Percentiles rank a stretch among this genome's conserved stretches.
These are phyloP conservation scores for Polylopha cassiicola DNA, from an alignment of 2,888 invertebrate genomes.

Conservation along the genomic window DNA sequence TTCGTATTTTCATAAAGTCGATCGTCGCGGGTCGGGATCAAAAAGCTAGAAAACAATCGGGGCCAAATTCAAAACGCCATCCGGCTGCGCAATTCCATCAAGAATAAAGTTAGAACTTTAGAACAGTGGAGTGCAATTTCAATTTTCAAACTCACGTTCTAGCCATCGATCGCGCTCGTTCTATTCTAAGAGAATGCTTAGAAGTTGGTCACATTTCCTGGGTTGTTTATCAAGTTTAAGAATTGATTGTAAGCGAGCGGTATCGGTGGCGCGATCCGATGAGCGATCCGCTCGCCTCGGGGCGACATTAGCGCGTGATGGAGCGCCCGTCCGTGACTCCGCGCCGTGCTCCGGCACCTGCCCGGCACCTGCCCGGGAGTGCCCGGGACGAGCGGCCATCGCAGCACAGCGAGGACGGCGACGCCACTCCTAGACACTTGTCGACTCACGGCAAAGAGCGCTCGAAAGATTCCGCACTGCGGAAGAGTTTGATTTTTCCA, in stretches of 20 bases:
- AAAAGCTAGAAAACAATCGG: too few relatives aligned
- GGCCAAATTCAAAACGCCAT: too few relatives aligned
- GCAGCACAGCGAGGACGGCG: background rate
- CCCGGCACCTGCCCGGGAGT: background rate
- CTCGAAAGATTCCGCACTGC: background rate
- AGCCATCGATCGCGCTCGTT: too few relatives aligned
- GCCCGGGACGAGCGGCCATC: background rate
- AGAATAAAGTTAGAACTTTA: too few relatives aligned
- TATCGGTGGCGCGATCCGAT: constrained; percentile 13
- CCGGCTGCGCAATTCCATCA: too few relatives aligned
- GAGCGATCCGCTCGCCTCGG: constrained; percentile 17
- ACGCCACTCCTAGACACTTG: background rate
- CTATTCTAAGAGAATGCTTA: too few relatives aligned
- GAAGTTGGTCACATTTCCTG: too few relatives aligned
- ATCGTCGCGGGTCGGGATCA: too few relatives aligned
- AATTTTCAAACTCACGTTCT: too few relatives aligned
- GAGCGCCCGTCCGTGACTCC: constrained; percentile 23
- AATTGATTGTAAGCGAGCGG: constrained; percentile 1
- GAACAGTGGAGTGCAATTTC: too few relatives aligned
- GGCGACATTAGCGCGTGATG: constrained; percentile 26
- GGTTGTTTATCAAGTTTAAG: too few relatives aligned
- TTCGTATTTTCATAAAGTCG: too few relatives aligned
- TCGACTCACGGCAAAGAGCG: background rate
- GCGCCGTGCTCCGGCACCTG: background rate
- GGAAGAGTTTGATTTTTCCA: background rate